These are phyloP conservation scores for Spisula subtruncata DNA, from an alignment of 2,888 invertebrate genomes.

Conservation along the genomic window DNA sequence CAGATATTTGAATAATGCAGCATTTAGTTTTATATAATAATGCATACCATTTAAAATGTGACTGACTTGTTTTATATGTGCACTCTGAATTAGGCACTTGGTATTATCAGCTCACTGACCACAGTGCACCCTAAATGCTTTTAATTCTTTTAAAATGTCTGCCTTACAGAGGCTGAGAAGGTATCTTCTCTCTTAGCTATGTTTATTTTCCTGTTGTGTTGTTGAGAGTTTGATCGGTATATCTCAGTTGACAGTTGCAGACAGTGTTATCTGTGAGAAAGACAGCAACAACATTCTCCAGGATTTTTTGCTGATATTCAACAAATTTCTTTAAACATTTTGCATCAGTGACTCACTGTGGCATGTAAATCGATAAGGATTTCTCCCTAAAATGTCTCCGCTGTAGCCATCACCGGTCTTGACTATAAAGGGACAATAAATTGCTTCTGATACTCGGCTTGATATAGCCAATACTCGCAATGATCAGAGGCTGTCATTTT, in stretches of 20 bases:
- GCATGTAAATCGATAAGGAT: conserved; percentile 13
- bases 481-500: not conserved
- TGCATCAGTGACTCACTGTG: not conserved
- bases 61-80: too few species aligned
- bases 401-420: not conserved
- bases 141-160: too few species aligned
- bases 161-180: too few species aligned
- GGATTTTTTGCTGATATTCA: not conserved
- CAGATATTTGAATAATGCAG: too few species aligned
- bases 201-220: too few species aligned
- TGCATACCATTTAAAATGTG: too few species aligned
- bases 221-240: not conserved
- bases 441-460: not conserved
- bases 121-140: too few species aligned
- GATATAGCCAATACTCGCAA: not conserved
- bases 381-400: conserved; percentile 13
- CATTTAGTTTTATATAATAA: too few species aligned
- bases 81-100: too few species aligned
- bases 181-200: too few species aligned
- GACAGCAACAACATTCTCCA: not conserved
- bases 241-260: not conserved
- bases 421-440: conserved; percentile 23
- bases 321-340: conserved; percentile 13
- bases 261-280: not conserved
- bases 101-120: too few species aligned